phyloP scores from a whole-genome alignment of 2,888 invertebrate species.

The Bruchidius siliquastri region DNA sequence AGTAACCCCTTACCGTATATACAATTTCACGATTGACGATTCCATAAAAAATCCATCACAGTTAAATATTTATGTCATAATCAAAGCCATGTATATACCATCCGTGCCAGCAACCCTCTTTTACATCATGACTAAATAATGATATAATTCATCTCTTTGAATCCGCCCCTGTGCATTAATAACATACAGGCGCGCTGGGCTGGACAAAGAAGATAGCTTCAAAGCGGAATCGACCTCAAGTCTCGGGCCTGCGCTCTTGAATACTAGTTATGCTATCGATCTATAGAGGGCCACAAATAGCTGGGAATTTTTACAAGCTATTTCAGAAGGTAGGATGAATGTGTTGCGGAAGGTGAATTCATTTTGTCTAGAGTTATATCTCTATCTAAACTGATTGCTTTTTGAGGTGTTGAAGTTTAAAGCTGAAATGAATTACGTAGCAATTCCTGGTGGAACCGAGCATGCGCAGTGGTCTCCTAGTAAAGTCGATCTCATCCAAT shows the following conservation, averaged over 20 bases:
- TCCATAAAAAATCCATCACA: not conserved
- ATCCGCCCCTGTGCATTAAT: not conserved
- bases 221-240: not conserved
- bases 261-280: slow-evolving; percentile 24
- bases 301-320: not conserved
- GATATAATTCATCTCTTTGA: not conserved
- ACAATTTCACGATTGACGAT: not conserved
- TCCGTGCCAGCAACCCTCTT: not conserved
- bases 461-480: not conserved
- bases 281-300: slow-evolving; percentile 22
- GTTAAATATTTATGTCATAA: not conserved
- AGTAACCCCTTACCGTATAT: not conserved
- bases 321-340: not conserved
- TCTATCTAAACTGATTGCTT: no score
- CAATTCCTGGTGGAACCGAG: not conserved
- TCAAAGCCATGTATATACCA: not conserved
- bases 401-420: not conserved
- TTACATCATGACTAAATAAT: not conserved
- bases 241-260: slow-evolving; percentile 8
- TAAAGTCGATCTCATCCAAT: not conserved
- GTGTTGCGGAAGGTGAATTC: not conserved
- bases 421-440: not conserved
- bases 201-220: not conserved
- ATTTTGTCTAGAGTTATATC: no score
- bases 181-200: not conserved